Percentiles rank a stretch among this genome's conserved stretches.
Conservation (phyloP, 2,113 vertebrate genomes). For the Xenus cinereus region DNA sequence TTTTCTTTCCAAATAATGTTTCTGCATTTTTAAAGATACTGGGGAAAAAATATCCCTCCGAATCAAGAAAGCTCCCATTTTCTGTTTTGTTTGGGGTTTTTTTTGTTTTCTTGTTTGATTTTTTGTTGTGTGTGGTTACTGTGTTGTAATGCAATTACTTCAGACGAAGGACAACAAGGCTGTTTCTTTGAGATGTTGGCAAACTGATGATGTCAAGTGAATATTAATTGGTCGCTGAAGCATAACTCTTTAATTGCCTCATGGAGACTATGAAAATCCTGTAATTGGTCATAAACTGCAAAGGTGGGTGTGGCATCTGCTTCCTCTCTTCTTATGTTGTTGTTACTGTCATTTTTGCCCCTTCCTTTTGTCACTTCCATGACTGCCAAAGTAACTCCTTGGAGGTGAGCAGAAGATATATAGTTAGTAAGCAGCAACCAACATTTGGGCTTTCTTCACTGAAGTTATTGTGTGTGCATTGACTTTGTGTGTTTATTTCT, state of each 20-base stretch:
- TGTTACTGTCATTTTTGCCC: not conserved
- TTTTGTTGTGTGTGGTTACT: not conserved
- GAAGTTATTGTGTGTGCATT: not conserved
- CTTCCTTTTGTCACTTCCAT: not conserved
- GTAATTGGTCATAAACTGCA: not conserved
- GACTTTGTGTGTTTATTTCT: not conserved
- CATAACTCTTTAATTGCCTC: constrained; percentile 64
- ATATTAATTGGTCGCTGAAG: constrained; percentile 60
- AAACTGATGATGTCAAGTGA: constrained; percentile 57
- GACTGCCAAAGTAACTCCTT: not conserved
- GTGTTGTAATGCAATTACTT: constrained; percentile 21
- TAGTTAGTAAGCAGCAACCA: not conserved
- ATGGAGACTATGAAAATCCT: not conserved
- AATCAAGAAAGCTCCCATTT: not conserved
- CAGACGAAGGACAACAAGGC: constrained; percentile 8
- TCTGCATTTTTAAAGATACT: not conserved
- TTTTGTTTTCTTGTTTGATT: accelerated
- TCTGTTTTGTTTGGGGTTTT: not conserved
- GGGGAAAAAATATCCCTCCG: not conserved
- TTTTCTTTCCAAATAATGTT: not conserved
- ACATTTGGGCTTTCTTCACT: not conserved
- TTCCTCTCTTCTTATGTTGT: not conserved
- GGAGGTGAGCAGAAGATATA: not conserved
- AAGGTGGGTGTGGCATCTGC: not conserved
- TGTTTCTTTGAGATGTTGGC: constrained; percentile 27